Evolutionary conservation across 2,888 invertebrate genomes (phyloP), one percentile per base, ranked within the genome.

Genomic region (Leptothorax acervorum): DNA sequence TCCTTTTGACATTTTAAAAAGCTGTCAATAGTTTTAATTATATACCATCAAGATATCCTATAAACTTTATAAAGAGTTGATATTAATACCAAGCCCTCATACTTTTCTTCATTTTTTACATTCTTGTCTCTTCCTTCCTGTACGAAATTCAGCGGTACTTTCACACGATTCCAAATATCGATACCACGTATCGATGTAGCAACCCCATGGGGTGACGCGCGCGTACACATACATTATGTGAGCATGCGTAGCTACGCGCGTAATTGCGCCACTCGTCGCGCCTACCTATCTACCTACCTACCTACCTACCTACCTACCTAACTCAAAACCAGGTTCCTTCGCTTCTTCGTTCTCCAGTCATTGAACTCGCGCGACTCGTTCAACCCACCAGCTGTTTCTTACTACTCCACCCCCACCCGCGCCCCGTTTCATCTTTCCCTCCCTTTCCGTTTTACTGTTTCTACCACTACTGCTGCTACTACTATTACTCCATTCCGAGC

Each of bases 361-460:
- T 94, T 94, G 94, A 94, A 94, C 94, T 92, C 93, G 70, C 84
- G 82, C 83, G 88, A 91, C 92, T 91, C 92, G 93, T 92, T 93
- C 93, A 92, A 92, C 93, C 91, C 90, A 93, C 93, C 94, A 94
- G 94, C 94, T 94, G 93, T 94, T 94, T 94, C 93, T 93, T 93
- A 92, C 92, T 91, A 84, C 87, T 86, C 82, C 87, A 85, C 85
- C 88, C 66, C 87, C 71, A 48, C 65, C 75, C 63, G 65, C 78
- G 12, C 42, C 73, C n/a, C 62, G 73, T 86, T 83, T 84, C 79
- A 71, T 85, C 73, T 70, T 84, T 63, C 51, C 42, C 51, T 68
- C 70, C 76, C 76, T 53, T 81, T 65, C 55, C 65, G n/a, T 70
- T 74, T 53, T 73, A 51, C 62, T 73, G 28, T 45, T 73, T 63